These are phyloP conservation scores for Synergus laeviventris DNA, from an alignment of 2,888 invertebrate genomes.

Conservation along the genomic window DNA sequence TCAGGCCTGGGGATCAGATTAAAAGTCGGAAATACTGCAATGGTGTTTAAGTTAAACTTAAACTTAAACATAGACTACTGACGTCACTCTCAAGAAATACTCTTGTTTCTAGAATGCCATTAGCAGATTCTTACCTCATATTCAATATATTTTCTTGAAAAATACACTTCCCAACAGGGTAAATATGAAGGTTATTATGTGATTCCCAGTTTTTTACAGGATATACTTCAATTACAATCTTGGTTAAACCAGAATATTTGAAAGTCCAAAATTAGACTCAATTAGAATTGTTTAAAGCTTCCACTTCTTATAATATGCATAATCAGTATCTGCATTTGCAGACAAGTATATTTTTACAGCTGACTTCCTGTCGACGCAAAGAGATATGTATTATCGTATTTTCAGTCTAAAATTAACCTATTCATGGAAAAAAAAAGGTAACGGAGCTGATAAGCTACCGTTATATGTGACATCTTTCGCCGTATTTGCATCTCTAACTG, in stretches of 20 bases:
- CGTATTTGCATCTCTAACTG: constrained; percentile 29
- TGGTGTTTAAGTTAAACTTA: constrained; percentile 17
- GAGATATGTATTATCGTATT: not conserved
- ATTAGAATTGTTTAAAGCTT: too few species aligned
- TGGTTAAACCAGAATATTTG: too few species aligned
- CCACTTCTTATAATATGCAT: too few species aligned
- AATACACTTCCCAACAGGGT: too few species aligned
- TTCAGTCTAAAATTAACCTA: constrained; percentile 11
- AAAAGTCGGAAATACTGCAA: constrained; percentile 29
- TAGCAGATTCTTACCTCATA: constrained; percentile 5
- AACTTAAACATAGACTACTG: not conserved
- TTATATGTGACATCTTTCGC: constrained; percentile 14
- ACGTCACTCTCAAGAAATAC: not conserved
- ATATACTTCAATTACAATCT: too few species aligned
- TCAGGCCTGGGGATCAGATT: constrained; percentile 8
- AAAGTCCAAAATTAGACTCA: too few species aligned
- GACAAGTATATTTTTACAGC: not conserved
- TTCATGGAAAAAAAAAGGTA: constrained; percentile 1
- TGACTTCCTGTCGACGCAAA: not conserved
- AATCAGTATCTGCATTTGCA: not conserved
- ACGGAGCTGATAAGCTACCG: constrained; percentile 11
- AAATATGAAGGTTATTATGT: too few species aligned
- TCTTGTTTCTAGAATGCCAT: not conserved
- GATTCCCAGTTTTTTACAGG: too few species aligned
- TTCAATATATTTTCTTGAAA: too few species aligned